A percentile compares a stretch with the other conserved stretches of the same genome.
phyloP scores from a whole-genome alignment of 2,113 vertebrate genomes.

The Cacatua alba region DNA sequence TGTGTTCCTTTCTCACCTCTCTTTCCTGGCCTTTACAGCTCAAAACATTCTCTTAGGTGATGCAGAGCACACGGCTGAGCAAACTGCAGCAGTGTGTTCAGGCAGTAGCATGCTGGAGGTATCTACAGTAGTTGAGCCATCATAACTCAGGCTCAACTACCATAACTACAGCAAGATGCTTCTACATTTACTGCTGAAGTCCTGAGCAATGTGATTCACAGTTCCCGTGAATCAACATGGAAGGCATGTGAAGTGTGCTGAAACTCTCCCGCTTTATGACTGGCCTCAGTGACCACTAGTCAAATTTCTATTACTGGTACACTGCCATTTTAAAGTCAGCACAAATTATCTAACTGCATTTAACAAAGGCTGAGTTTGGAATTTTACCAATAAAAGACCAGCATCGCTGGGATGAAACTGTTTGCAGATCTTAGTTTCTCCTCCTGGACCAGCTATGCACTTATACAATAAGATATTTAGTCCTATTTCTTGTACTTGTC shows the following conservation, averaged over 20 bases:
- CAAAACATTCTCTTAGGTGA: fast-evolving
- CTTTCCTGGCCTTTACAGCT: not conserved
- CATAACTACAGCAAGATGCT: not conserved
- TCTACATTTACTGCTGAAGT: not conserved
- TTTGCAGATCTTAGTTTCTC: not conserved
- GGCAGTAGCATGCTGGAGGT: not conserved
- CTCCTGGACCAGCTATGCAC: not conserved
- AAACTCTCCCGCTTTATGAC: not conserved
- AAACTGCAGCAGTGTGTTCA: not conserved
- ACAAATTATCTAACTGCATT: not conserved
- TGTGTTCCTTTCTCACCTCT: not conserved
- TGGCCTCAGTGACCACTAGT: not conserved
- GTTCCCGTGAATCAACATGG: fast-evolving
- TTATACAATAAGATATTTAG: not conserved
- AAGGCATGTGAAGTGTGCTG: fast-evolving
- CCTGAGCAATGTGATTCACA: not conserved
- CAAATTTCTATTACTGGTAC: not conserved
- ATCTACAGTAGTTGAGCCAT: not conserved
- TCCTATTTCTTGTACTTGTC: not conserved
- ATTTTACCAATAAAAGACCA: not conserved
- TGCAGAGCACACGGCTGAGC: not conserved
- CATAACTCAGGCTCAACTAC: not conserved
- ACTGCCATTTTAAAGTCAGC: not conserved
- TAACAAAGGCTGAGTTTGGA: not conserved
- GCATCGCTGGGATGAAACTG: not conserved